Percentiles rank a stretch among this genome's conserved stretches.
Conservation (phyloP, 2,797 vertebrate genomes). For the Zenarchopterus dispar region DNA sequence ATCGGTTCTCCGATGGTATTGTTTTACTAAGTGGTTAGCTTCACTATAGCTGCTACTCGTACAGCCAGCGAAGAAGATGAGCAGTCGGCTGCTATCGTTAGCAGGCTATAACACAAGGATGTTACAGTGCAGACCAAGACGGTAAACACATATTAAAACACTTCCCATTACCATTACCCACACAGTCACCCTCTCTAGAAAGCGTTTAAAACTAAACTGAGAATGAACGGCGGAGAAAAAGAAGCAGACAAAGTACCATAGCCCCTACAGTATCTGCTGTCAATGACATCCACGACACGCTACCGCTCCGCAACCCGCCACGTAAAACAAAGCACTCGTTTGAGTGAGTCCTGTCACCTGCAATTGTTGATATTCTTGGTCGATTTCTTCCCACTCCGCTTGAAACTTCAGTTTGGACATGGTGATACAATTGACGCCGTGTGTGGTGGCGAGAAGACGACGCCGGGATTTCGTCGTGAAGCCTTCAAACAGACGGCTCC, state of each 20-base stretch:
- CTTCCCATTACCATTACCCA: neutral
- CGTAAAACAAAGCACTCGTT: neutral
- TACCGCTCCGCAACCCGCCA: neutral
- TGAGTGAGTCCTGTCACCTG: conserved; percentile 81
- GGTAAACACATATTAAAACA: neutral
- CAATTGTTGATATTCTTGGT: conserved; percentile 90
- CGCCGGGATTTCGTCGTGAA: neutral
- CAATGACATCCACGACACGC: conserved; percentile 31
- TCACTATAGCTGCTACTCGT: conserved; percentile 31
- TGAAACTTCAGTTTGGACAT: conserved; percentile 87
- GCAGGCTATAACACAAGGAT: conserved; percentile 12
- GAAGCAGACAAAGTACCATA: conserved; percentile 33
- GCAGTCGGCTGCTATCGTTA: conserved; percentile 51
- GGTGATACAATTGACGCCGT: conserved; percentile 34
- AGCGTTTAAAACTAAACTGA: conserved; percentile 19
- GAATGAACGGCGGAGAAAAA: conserved; percentile 55
- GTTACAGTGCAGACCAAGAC: conserved; percentile 1
- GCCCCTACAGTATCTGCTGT: conserved; percentile 18
- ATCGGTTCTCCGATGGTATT: neutral
- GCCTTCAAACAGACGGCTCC: neutral
- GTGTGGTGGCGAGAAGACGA: neutral
- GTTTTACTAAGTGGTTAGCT: conserved; percentile 17
- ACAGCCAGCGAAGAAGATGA: conserved; percentile 6
- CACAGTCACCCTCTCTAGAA: neutral
- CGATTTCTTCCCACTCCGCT: conserved; percentile 89